Evolutionary conservation across 2,888 invertebrate genomes (phyloP).

Genomic region (Drosophila cognata): DNA sequence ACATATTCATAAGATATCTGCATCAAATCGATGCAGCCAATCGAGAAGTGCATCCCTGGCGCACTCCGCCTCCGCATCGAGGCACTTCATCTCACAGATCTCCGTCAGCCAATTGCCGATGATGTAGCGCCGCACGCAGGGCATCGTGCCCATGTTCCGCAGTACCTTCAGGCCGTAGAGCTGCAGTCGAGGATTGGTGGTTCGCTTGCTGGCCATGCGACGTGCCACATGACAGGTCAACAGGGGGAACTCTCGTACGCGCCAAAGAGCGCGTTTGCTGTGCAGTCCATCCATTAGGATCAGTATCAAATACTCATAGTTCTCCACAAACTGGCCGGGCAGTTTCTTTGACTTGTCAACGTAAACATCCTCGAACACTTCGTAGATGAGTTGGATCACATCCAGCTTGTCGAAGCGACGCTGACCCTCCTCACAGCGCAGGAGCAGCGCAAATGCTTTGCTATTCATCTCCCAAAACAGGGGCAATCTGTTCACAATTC

Average conservation of each 20-base stretch:
- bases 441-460: conserved; percentile 82
- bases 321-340: conserved; percentile 35
- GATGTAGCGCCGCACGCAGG: conserved; percentile 80
- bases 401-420: conserved; percentile 70
- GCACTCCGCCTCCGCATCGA: conserved; percentile 64
- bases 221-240: conserved; percentile 73
- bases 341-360: background rate
- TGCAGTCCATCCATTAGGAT: conserved; percentile 77
- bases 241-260: conserved; percentile 78
- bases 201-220: conserved; percentile 34
- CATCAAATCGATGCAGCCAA: conserved; percentile 60
- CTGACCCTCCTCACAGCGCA: conserved; percentile 80
- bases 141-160: conserved; percentile 81
- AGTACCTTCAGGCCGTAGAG: conserved; percentile 78
- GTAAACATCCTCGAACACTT: conserved; percentile 50
- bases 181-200: conserved; percentile 69
- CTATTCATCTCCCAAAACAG: conserved; percentile 70
- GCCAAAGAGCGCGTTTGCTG: conserved; percentile 76
- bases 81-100: conserved; percentile 59
- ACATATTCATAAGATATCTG: background rate
- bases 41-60: conserved; percentile 63
- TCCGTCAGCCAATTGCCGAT: conserved; percentile 68
- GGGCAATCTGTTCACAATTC: conserved; percentile 59
- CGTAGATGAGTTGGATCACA: conserved; percentile 71
- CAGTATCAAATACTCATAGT: conserved; percentile 68